These are phyloP conservation scores for Dinothrombium tinctorium DNA, from an alignment of 1,140 invertebrate genomes.

Conservation along the genomic window DNA sequence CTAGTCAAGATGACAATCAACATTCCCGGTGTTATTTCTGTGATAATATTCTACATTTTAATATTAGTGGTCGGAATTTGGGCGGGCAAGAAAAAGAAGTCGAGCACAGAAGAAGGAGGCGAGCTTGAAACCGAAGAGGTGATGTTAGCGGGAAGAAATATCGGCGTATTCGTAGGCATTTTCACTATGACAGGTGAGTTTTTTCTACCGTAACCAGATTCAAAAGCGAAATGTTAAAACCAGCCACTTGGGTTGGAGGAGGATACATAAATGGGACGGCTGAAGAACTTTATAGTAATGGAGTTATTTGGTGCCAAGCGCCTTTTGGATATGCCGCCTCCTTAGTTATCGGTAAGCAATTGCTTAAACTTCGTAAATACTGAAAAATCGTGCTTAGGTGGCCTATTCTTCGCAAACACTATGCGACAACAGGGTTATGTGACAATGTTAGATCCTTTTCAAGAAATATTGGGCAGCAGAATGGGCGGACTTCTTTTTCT, in stretches of 20 bases:
- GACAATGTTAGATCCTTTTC: slow-evolving; percentile 94
- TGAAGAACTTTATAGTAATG: slow-evolving; percentile 72
- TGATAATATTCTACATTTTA: slow-evolving; percentile 74
- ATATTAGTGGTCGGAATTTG: slow-evolving; percentile 82
- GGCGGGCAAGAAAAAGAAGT: slow-evolving; percentile 63
- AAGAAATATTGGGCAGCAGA: slow-evolving; percentile 77
- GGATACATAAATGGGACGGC: slow-evolving; percentile 97
- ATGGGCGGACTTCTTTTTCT: slow-evolving; percentile 91
- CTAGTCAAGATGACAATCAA: slow-evolving; percentile 32
- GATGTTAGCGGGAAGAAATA: slow-evolving; percentile 84
- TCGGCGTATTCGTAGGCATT: slow-evolving; percentile 83
- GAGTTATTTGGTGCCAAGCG: slow-evolving; percentile 85
- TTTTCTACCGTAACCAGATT: slow-evolving; percentile 31
- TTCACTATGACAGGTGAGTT: slow-evolving; percentile 71
- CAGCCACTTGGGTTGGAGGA: slow-evolving; percentile 89
- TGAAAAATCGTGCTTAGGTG: slow-evolving; percentile 34
- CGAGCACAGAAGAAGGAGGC: slow-evolving; percentile 40
- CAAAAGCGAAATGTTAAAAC: neutral
- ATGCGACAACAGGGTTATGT: slow-evolving; percentile 93
- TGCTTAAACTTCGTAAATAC: neutral
- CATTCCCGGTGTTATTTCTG: slow-evolving; percentile 65
- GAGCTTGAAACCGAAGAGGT: slow-evolving; percentile 62
- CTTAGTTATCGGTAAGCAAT: slow-evolving; percentile 51
- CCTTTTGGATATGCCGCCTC: slow-evolving; percentile 89
- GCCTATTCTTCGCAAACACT: slow-evolving; percentile 87